Evolutionary conservation across 1,140 invertebrate genomes (phyloP).

Genomic region (Drosophila eugracilis): DNA sequence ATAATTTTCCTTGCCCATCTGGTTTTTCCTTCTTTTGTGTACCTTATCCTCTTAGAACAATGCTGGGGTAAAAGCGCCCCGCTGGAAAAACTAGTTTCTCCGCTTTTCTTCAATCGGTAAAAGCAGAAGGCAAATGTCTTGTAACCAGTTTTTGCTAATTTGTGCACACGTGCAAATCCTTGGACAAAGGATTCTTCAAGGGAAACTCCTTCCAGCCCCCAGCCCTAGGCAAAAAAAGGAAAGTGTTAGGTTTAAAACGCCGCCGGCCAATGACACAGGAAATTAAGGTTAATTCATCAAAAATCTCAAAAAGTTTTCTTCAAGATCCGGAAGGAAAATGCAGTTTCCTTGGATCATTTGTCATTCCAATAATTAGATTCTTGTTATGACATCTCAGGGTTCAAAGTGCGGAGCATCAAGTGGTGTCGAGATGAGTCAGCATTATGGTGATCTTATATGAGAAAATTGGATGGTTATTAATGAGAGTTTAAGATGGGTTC

Average conservation of each 20-base stretch:
- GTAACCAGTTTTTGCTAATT: slow-evolving; percentile 76
- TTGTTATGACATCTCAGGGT: slow-evolving; percentile 39
- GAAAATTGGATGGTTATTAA: slow-evolving; percentile 27
- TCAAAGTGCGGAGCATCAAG: slow-evolving; percentile 29
- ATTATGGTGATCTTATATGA: slow-evolving; percentile 5
- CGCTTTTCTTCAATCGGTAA: slow-evolving; percentile 49
- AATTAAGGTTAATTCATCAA: slow-evolving; percentile 79
- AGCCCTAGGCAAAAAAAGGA: slow-evolving; percentile 11
- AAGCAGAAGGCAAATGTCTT: slow-evolving; percentile 50
- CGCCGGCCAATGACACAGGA: slow-evolving; percentile 67
- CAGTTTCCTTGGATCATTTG: slow-evolving; percentile 48
- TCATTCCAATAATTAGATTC: slow-evolving; percentile 55
- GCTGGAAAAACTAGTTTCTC: slow-evolving; percentile 56
- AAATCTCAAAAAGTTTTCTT: slow-evolving; percentile 15
- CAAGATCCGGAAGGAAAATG: slow-evolving; percentile 2
- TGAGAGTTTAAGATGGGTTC: slow-evolving; percentile 29
- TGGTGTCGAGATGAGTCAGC: slow-evolving; percentile 36
- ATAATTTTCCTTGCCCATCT: slow-evolving; percentile 65
- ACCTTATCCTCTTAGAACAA: slow-evolving; percentile 60
- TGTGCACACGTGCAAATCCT: slow-evolving; percentile 77
- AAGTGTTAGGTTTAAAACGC: slow-evolving; percentile 67
- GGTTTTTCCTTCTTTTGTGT: slow-evolving; percentile 31
- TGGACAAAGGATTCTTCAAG: slow-evolving; percentile 51
- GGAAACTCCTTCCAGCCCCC: slow-evolving; percentile 37
- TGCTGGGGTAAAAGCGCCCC: slow-evolving; percentile 53